Percentiles rank a stretch among this genome's conserved stretches.
Conservation (phyloP, 1,140 invertebrate species). For the Sitobion miscanthi region DNA sequence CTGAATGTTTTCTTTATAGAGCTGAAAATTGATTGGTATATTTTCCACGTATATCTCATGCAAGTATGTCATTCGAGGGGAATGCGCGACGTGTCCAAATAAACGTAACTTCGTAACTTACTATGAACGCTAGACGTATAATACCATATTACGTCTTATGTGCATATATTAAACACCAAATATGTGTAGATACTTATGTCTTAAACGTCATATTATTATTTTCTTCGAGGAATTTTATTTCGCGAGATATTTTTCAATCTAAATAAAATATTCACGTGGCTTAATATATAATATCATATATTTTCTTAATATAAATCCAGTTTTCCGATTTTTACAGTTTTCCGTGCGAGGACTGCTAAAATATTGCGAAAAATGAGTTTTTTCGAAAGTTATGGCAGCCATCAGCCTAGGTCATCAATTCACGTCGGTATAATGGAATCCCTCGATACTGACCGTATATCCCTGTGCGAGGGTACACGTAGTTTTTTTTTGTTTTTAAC, state of each 20-base stretch:
- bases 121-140: not conserved
- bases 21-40: not conserved
- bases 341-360: not conserved
- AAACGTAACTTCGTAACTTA: not conserved
- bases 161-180: not conserved
- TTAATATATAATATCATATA: not conserved
- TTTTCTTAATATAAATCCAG: constrained; percentile 3
- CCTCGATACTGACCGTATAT: constrained; percentile 32
- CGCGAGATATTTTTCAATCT: not conserved
- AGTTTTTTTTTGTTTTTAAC: constrained; percentile 22
- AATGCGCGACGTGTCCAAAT: not conserved
- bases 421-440: constrained; percentile 45
- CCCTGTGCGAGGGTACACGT: not conserved
- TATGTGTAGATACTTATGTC: not conserved
- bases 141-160: not conserved
- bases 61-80: not conserved
- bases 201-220: not conserved
- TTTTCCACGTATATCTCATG: not conserved
- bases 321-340: not conserved
- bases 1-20: not conserved
- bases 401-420: constrained; percentile 14
- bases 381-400: constrained; percentile 1
- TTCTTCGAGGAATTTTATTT: not conserved
- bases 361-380: not conserved
- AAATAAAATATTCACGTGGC: not conserved